Evolutionary conservation across 2,888 invertebrate genomes (phyloP), one percentile per base, ranked within the genome.

Genomic region (Drosophila pegasa): DNA sequence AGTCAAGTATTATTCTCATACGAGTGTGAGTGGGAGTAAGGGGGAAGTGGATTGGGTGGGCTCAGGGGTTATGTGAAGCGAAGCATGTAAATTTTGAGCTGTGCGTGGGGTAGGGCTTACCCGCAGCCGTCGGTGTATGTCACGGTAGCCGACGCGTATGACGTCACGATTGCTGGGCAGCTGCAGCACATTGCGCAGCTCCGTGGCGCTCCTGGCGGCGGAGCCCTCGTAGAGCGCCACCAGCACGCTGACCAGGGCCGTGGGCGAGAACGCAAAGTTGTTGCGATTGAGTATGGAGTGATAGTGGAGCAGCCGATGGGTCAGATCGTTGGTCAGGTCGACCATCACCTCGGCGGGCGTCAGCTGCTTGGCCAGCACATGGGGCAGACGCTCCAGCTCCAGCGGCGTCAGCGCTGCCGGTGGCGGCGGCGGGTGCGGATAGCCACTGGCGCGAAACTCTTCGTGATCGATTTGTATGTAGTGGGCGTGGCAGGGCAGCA

Each of bases 211-310:
- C 72, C 94, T 94, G 10, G 96, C 96, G 48, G 94, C 93, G 0
- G 96, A 94, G 29, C 97, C 97, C 91, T 97, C 97, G 90, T 95
- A 95, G 16, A 97, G 92, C 3, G 97, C 96, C 60, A 96, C 94
- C 79, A 97, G 92, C 27, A 97, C 96, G 80, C 96, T 96, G 87
- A 95, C 94, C 65, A 96, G 93, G 3, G 97, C 97, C 74, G 97
- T 96, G 10, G 97, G 97, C 0, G 97, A 97, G 89, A 97, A 95
- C 5, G 96, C 97, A 58, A 97, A 95, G 91, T 97, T 97, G 90
- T 95, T 95, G 50, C 95, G 94, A 91, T 95, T 96, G 82, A 95
- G 93, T 91, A 95, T 94, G 87, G 95, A 95, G 86, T 95, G 95
- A 90, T 95, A 94, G 83, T 95, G 93, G 0, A 97, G 93, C 80